Conservation (phyloP, 1,140 invertebrate species). For the Odontomachus brunneus region DNA sequence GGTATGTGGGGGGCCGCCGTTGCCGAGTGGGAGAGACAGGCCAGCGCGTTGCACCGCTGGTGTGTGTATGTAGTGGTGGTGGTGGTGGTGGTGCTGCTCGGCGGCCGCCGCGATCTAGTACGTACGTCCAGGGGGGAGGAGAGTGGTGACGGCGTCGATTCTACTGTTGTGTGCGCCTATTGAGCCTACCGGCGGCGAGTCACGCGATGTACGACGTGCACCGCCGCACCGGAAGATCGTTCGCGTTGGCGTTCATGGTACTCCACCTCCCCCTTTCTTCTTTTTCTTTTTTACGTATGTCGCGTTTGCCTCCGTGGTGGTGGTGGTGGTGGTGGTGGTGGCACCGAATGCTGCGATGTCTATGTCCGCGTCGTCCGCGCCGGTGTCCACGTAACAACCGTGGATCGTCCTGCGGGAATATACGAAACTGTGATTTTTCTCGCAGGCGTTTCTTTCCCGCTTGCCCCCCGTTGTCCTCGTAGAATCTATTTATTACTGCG, state of each 20-base stretch:
- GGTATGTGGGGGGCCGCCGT: slow-evolving; percentile 3
- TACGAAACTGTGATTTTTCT: neutral
- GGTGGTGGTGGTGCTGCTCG: neutral
- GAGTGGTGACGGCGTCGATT: slow-evolving; percentile 1
- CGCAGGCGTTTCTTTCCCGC: neutral
- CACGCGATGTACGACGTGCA: slow-evolving; percentile 63
- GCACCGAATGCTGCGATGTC: slow-evolving; percentile 2
- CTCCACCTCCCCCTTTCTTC: neutral
- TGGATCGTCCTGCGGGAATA: neutral
- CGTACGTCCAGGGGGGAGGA: slow-evolving; percentile 12
- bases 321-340: slow-evolving; percentile 3
- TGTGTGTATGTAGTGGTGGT: neutral
- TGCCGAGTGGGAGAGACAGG: slow-evolving; percentile 26
- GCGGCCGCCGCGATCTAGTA: slow-evolving; percentile 12
- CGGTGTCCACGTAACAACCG: neutral
- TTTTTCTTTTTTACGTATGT: neutral
- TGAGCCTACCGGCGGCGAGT: slow-evolving; percentile 48
- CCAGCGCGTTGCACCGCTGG: slow-evolving; percentile 32
- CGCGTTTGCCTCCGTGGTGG: neutral
- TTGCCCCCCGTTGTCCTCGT: too few species aligned
- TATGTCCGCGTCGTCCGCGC: neutral
- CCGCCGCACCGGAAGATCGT: slow-evolving; percentile 30
- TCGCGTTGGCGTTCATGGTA: slow-evolving; percentile 13
- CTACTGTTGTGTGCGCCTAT: slow-evolving; percentile 6
- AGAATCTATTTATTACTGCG: too few species aligned